Base-by-base conservation (phyloP, 2,113 vertebrate species). In the Motacilla tschutschensis region DNA sequence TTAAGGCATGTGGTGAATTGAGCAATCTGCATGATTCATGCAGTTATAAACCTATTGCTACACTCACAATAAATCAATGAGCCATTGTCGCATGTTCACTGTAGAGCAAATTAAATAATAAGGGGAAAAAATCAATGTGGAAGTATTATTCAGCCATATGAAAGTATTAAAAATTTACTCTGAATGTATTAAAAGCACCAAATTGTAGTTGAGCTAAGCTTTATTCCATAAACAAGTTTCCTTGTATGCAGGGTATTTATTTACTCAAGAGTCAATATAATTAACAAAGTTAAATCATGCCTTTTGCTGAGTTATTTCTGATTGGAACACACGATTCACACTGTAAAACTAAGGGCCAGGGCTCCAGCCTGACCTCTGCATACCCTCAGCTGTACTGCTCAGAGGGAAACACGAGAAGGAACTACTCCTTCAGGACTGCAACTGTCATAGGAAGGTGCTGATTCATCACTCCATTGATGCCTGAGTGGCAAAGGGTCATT, bases 1-100 rank as follows among this genome's bases (percentile, higher is more conserved):
- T 97, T 96, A 97, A 97, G 96, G 96, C 96, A 97, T 98, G 97
- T 98, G 96, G 96, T 97, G 97, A 97, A 97, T 93, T 96, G 96
- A 97, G 96, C 95, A 96, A 96, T 97, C 95, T 93, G 91, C 88
- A 95, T 97, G 97, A 98, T 97, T 98, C 97, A 97, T 98, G 95
- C 96, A 82, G 83, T 96, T 96, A 94, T 96, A 97, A 97, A 97
- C 92, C 89, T 92, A 95, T 97, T 96, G 94, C 96, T 96, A 95
- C 95, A 96, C 93, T 96, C 85, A 92, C 94, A 95, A 96, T 97
- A 97, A 98, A 97, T 97, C 96, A 97, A 91, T 91, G 91, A 95
- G 74, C 95, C 91, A 96, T 97, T 97, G 97, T 96, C 41, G 3
- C 91, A 88, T 91, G 93, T 95, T 96, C 94, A 92, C 89, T 94